Evolutionary conservation across 2,797 vertebrate genomes (phyloP), one percentile per base, ranked within the genome.

Genomic region (Trichosurus vulpecula): DNA sequence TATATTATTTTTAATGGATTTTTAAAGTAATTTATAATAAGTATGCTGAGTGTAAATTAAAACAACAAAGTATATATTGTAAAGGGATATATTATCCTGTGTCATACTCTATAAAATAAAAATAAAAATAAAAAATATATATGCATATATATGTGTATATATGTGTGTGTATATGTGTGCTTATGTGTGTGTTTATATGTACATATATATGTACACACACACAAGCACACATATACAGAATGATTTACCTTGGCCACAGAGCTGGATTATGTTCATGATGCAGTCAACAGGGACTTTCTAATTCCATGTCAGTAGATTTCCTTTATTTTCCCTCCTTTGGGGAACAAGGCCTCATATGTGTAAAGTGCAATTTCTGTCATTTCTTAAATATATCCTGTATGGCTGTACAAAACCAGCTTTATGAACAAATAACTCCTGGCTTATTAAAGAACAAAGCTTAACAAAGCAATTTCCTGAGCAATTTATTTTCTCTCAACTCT

Each of bases 1-100:
- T 97, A 41, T 95, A 97, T 97, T 98, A 97, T 98, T 98, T 98
- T 98, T 98, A 98, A 98, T 91, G 94, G 95, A 95, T 97, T 98
- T 97, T 97, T 97, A 96, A 98, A 98, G 97, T 99, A 98, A 99
- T 98, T 99, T 99, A 99, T 99, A 74, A 41, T 74, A 98, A 99
- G 97, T 98, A 98, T 96, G 97, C 98, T 96, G 97, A 98, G 97
- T 99, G 98, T 99, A 99, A 98, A 98, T 98, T 98, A 98, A 98
- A 95, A 95, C 97, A 96, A 96, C 95, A 93, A 95, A 98, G 96
- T 98, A 96, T 98, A 98, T 99, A 98, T 98, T 98, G 97, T 98
- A 97, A 98, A 97, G 98, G 98, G 98, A 98, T 98, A 97, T 98
- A 96, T 98, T 98, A 98, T 98, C 98, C 99, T 96, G 97, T 98